Evolutionary conservation across 2,113 vertebrate species (phyloP), one percentile per base, ranked within the genome.

Genomic region (Takifugu bimaculatus): DNA sequence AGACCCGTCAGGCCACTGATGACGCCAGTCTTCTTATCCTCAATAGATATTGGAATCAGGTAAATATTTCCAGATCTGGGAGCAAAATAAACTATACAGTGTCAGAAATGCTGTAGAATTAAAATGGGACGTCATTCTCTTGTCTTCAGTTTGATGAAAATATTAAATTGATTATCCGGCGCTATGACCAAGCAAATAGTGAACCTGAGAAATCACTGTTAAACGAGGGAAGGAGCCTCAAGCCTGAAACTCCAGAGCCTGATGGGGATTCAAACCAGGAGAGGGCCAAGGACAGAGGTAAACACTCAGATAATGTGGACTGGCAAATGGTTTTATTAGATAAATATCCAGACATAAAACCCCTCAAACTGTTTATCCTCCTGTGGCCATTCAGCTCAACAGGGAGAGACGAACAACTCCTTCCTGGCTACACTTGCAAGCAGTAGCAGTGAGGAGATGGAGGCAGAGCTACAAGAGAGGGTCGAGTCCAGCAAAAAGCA

Each of bases 31-130:
- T 99, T 10, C 84, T 98, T 39, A 98, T 98, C 55, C 92, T 99
- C 51, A 99, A 99, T 66, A 91, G 96, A 59, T 98, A 97, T 85
- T 98, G 96, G 96, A 98, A 94, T 80, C 96, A 99, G 92, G 96
- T 98, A 63, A 70, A 43, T 6, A 13, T 65, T 26, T 9, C 63
- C 45, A 26, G 15, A 29, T 32, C 27, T 29, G 5, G n/a, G 57
- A 45, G 10, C 4, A 28, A 13, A 28, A n/a, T 0, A 4, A 44
- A 45, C 7, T 57, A 6, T 5, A 0, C 29, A 13, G 11, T 48
- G 9, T 44, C 29, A 32, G 1, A 6, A 4, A n/a, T 2, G 1
- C 9, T 11, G 47, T 43, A 50, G 45, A 1, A 20, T 54, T 3
- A 15, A 13, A 58, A 55, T 57, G 6, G 48, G 28, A 29, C 49